phyloP scores from a whole-genome alignment of 2,113 vertebrate genomes.

The Eurypyga helias region DNA sequence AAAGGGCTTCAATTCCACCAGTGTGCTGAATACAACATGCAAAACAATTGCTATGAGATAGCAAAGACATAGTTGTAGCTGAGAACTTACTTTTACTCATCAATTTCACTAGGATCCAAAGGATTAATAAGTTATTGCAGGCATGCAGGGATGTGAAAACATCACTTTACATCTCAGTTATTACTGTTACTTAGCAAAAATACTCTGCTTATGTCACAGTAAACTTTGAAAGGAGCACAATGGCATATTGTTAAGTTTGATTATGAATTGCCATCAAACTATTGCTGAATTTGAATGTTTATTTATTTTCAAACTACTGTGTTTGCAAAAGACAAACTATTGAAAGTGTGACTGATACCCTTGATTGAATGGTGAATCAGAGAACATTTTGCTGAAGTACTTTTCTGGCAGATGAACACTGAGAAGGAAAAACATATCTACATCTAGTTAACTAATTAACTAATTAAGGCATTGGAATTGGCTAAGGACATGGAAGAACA shows the following conservation, averaged over 20 bases:
- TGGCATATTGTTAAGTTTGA: not conserved
- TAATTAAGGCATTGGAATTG: not conserved
- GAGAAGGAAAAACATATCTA: not conserved
- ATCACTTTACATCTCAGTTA: not conserved
- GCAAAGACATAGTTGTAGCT: not conserved
- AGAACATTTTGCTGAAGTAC: not conserved
- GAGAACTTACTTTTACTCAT: not conserved
- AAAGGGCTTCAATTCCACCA: not conserved
- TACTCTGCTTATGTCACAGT: not conserved
- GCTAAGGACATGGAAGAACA: not conserved
- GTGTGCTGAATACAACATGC: not conserved
- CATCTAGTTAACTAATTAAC: not conserved
- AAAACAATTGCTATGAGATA: not conserved
- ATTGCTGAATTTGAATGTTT: not conserved
- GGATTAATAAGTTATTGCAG: not conserved
- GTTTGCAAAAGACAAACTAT: not conserved
- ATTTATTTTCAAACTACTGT: not conserved
- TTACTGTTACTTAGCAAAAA: not conserved
- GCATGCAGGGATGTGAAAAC: not conserved
- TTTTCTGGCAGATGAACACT: not conserved
- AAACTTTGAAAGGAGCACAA: not conserved
- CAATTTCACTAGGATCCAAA: not conserved
- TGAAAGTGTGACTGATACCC: not conserved
- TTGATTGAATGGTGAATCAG: not conserved
- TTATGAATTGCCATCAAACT: not conserved